Evolutionary conservation across 2,888 invertebrate genomes (phyloP).

Genomic region (Lithosia quadra): DNA sequence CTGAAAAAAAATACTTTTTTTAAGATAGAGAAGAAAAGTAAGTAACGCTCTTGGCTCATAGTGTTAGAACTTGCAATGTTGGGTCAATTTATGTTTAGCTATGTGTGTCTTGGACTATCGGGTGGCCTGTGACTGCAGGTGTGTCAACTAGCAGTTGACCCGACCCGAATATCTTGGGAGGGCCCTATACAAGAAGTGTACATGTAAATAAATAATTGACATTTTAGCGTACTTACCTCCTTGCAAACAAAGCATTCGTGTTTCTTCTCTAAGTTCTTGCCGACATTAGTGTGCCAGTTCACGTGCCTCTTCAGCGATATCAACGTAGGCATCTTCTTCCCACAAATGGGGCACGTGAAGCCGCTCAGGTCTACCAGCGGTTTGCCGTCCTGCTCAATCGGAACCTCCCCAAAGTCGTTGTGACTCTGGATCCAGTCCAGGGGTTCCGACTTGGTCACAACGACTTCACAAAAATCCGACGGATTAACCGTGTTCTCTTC

Average conservation of each 20-base stretch:
- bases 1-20: slow-evolving; percentile 66
- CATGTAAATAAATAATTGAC: background rate
- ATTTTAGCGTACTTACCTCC: slow-evolving; percentile 65
- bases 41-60: background rate
- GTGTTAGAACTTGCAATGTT: background rate
- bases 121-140: too few relatives aligned
- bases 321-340: slow-evolving; percentile 78
- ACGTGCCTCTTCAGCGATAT: slow-evolving; percentile 80
- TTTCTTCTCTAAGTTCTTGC: slow-evolving; percentile 72
- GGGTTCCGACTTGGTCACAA: slow-evolving; percentile 86
- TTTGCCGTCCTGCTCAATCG: slow-evolving; percentile 51
- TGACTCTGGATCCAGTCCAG: slow-evolving; percentile 82
- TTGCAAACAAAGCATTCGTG: slow-evolving; percentile 80
- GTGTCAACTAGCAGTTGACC: background rate
- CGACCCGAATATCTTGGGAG: background rate
- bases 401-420: slow-evolving; percentile 81
- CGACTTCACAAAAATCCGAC: slow-evolving; percentile 87
- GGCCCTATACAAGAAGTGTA: background rate
- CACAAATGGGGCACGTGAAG: slow-evolving; percentile 80
- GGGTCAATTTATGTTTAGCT: background rate
- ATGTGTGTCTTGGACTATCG: background rate
- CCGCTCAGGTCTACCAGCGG: slow-evolving; percentile 69
- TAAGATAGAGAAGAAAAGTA: too few relatives aligned
- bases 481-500: slow-evolving; percentile 61
- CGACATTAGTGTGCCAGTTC: slow-evolving; percentile 80